These are phyloP conservation scores for Zele albiditarsus DNA, from an alignment of 2,888 invertebrate genomes.

Conservation along the genomic window DNA sequence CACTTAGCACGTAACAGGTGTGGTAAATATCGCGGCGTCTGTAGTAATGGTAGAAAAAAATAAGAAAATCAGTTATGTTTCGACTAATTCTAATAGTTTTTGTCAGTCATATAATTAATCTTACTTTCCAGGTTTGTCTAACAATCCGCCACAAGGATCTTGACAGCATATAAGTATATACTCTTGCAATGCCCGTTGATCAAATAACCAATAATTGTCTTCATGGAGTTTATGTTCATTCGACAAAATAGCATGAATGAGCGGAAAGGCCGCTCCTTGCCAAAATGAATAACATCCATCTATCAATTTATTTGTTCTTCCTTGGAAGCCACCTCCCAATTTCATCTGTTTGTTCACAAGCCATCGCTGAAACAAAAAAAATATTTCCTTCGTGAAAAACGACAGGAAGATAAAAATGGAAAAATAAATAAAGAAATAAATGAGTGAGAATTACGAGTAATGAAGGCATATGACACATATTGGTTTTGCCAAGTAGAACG, in stretches of 20 bases:
- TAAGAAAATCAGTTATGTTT: conserved; percentile 30
- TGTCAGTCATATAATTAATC: conserved; percentile 58
- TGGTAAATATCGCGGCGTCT: conserved; percentile 95
- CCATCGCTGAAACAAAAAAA: conserved; percentile 80
- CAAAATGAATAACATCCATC: conserved; percentile 99
- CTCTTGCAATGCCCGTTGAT: conserved; percentile 92
- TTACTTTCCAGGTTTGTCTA: conserved; percentile 97
- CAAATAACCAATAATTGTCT: conserved; percentile 82
- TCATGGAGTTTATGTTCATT: conserved; percentile 71
- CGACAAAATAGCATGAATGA: conserved; percentile 84
- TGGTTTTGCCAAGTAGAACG: conserved; percentile 84
- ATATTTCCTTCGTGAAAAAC: not conserved
- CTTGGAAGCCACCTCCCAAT: conserved; percentile 97
- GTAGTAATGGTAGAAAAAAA: conserved; percentile 59
- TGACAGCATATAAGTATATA: conserved; percentile 97
- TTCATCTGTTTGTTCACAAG: conserved; percentile 92
- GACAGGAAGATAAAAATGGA: not conserved
- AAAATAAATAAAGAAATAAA: conserved; percentile 5
- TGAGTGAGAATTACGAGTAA: conserved; percentile 75
- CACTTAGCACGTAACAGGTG: conserved; percentile 96
- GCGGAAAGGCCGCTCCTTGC: conserved; percentile 95
- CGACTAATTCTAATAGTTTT: conserved; percentile 13
- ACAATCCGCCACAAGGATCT: conserved; percentile 87
- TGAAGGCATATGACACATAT: conserved; percentile 83
- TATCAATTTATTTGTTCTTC: conserved; percentile 97